These are phyloP conservation scores for Propithecus coquereli DNA, from an alignment of 2,113 vertebrate genomes.

Conservation along the genomic window DNA sequence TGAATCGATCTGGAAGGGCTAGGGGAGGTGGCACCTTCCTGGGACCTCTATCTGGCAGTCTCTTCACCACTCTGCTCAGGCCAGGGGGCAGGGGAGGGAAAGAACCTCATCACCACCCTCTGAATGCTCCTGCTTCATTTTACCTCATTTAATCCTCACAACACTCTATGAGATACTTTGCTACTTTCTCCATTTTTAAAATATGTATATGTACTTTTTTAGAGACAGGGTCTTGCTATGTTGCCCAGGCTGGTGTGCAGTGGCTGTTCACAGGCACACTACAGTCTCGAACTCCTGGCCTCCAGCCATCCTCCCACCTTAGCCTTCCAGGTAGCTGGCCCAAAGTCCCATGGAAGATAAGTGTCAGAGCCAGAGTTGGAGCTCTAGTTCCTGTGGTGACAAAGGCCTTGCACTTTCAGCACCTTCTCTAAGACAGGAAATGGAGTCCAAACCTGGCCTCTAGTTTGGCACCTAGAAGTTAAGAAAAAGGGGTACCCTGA, in stretches of 20 bases:
- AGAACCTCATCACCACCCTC: background rate
- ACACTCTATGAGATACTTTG: background rate
- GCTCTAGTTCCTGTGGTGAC: background rate
- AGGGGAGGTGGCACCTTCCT: background rate
- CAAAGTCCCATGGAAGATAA: background rate
- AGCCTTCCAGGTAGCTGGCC: background rate
- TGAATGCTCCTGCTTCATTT: background rate
- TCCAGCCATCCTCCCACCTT: background rate
- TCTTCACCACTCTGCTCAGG: background rate
- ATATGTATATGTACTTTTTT: background rate
- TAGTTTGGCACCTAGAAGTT: background rate
- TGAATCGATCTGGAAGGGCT: background rate
- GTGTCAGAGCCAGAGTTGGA: background rate
- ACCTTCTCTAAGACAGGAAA: background rate
- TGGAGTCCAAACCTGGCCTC: background rate
- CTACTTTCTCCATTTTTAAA: background rate
- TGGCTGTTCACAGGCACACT: background rate
- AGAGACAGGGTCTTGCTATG: background rate
- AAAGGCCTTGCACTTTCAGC: background rate
- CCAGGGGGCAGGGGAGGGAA: fast-evolving
- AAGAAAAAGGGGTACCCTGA: background rate
- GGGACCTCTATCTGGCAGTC: background rate
- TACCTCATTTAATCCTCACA: background rate
- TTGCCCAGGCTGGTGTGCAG: background rate
- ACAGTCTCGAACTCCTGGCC: background rate